phyloP scores from a whole-genome alignment of 2,888 invertebrate species.

The Alsophila aescularia region DNA sequence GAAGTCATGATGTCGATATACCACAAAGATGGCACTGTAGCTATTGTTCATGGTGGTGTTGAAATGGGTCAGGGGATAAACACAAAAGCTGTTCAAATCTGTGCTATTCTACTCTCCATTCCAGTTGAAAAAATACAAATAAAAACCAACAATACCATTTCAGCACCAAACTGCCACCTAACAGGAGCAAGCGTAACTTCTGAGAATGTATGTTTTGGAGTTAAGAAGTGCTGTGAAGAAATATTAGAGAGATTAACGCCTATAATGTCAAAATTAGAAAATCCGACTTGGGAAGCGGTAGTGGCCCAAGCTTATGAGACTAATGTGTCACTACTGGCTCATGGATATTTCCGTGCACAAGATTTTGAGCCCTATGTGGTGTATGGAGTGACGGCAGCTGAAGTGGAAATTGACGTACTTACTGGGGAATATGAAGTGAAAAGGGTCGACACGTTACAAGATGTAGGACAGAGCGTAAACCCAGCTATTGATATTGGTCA shows the following conservation, averaged over 20 bases:
- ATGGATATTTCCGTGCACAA: too few species aligned
- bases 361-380: too few species aligned
- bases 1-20: conserved; percentile 85
- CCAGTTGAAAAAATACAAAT: conserved; percentile 86
- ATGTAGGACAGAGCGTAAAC: conserved; percentile 86
- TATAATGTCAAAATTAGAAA: conserved; percentile 53
- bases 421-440: conserved; percentile 87
- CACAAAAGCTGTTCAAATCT: conserved; percentile 87
- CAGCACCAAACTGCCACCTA: conserved; percentile 85
- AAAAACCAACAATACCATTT: conserved; percentile 85
- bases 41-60: conserved; percentile 86
- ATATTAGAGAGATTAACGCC: conserved; percentile 73
- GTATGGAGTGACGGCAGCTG: conserved; percentile 84
- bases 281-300: conserved; percentile 78
- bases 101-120: conserved; percentile 86
- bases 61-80: conserved; percentile 90
- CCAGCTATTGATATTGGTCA: conserved; percentile 88
- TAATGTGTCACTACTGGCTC: conserved; percentile 57
- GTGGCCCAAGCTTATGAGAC: conserved; percentile 68
- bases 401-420: conserved; percentile 88
- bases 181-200: conserved; percentile 88
- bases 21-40: conserved; percentile 84
- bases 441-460: conserved; percentile 87
- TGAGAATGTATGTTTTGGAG: conserved; percentile 85
- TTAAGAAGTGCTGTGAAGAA: conserved; percentile 75